These are phyloP conservation scores for Semotilus atromaculatus DNA, from an alignment of 2,797 vertebrate species.

Conservation along the genomic window DNA sequence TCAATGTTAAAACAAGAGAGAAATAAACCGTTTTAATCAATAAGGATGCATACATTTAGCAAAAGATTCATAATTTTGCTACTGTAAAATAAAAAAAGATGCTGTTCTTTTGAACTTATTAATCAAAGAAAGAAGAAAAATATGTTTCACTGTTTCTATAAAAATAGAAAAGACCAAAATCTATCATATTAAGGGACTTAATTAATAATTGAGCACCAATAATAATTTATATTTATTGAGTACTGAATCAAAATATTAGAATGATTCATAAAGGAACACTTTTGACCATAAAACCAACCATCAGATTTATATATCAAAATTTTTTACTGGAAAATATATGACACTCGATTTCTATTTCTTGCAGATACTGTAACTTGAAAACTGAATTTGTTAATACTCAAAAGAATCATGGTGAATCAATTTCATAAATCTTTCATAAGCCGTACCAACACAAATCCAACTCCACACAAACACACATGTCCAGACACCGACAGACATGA, in stretches of 20 bases:
- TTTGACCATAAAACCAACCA: neutral
- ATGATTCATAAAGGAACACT: neutral
- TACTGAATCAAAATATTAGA: neutral
- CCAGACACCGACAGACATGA: slow-evolving; percentile 45
- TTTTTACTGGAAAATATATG: neutral
- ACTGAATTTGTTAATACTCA: neutral
- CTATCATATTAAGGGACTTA: neutral
- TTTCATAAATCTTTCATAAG: slow-evolving; percentile 12
- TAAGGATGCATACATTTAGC: neutral
- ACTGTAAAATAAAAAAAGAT: too few relatives aligned
- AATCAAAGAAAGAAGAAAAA: neutral
- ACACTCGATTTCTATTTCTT: neutral
- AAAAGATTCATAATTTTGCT: neutral
- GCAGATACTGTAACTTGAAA: neutral
- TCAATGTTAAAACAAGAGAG: neutral
- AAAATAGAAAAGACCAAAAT: neutral
- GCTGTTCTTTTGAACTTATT: neutral
- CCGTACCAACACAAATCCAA: neutral
- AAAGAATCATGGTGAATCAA: slow-evolving; percentile 12
- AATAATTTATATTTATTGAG: neutral
- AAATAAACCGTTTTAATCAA: neutral
- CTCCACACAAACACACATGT: slow-evolving; percentile 36
- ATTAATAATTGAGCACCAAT: neutral
- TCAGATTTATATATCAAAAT: neutral
- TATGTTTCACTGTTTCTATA: neutral